phyloP scores from a whole-genome alignment of 2,113 vertebrate genomes.

The Zingel zingel region DNA sequence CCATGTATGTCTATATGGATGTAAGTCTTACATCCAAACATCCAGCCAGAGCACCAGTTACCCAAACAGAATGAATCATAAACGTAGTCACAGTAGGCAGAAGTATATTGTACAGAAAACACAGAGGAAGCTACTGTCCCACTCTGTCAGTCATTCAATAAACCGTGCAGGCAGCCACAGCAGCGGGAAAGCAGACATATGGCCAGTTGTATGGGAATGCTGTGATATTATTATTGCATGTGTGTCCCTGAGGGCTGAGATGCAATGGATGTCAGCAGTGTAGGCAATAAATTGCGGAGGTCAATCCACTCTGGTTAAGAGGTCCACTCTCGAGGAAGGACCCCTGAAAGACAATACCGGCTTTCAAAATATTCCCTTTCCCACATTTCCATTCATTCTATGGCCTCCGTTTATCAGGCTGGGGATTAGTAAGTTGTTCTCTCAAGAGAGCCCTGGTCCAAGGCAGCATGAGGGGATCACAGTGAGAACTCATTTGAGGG shows the following conservation, averaged over 20 bases:
- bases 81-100: slow-evolving; percentile 10
- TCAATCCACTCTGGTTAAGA: slow-evolving; percentile 71
- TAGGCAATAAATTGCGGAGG: slow-evolving; percentile 75
- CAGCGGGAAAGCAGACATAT: slow-evolving; percentile 21
- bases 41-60: too few species aligned
- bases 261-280: slow-evolving; percentile 64
- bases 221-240: slow-evolving; percentile 57
- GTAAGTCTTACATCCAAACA: too few species aligned
- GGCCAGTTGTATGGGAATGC: slow-evolving; percentile 9
- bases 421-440: slow-evolving; percentile 68
- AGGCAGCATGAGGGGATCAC: slow-evolving; percentile 50
- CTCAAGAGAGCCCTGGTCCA: slow-evolving; percentile 58
- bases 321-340: slow-evolving; percentile 47
- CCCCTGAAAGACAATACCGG: slow-evolving; percentile 59
- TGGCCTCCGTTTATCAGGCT: slow-evolving; percentile 55
- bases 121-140: slow-evolving; percentile 16
- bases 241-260: slow-evolving; percentile 55
- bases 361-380: slow-evolving; percentile 49
- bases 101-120: slow-evolving; percentile 20
- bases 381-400: slow-evolving; percentile 56
- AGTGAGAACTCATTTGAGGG: slow-evolving; percentile 58
- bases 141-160: slow-evolving; percentile 46
- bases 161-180: slow-evolving; percentile 30
- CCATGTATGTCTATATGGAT: too few species aligned
- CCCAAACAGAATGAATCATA: slow-evolving; percentile 18